Conservation (phyloP, 1,140 invertebrate species). For the Camponotus vicinus region DNA sequence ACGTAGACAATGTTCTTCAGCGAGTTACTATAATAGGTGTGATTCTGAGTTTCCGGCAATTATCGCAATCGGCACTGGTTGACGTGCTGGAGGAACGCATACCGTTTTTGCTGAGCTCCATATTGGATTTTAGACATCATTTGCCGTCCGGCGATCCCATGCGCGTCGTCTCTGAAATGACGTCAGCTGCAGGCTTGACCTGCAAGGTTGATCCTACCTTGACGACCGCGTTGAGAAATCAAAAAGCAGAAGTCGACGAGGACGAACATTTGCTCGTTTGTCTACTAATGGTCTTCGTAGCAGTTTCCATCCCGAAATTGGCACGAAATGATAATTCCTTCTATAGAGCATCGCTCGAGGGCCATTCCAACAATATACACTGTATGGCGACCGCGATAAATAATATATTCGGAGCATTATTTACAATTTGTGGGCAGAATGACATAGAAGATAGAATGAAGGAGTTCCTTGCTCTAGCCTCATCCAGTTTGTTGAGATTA, state of each 20-base stretch:
- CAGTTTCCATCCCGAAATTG: slow-evolving; percentile 98
- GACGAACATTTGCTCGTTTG: slow-evolving; percentile 98
- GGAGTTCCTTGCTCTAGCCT: slow-evolving; percentile 98
- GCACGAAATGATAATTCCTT: slow-evolving; percentile 96
- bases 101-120: slow-evolving; percentile 98
- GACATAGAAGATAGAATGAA: slow-evolving; percentile 99
- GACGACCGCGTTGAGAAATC: slow-evolving; percentile 94
- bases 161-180: slow-evolving; percentile 98
- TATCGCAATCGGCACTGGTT: slow-evolving; percentile 96
- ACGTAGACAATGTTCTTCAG: slow-evolving; percentile 97
- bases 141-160: slow-evolving; percentile 96
- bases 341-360: slow-evolving; percentile 96
- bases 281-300: slow-evolving; percentile 99
- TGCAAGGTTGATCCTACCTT: slow-evolving; percentile 98
- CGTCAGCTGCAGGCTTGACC: slow-evolving; percentile 96
- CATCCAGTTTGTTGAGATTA: slow-evolving; percentile 96
- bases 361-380: slow-evolving; percentile 99
- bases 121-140: slow-evolving; percentile 97
- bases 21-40: slow-evolving; percentile 99
- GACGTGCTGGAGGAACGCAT: slow-evolving; percentile 98
- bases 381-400: slow-evolving; percentile 98
- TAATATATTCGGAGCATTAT: slow-evolving; percentile 98
- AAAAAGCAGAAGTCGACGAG: slow-evolving; percentile 95
- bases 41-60: slow-evolving; percentile 97
- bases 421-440: slow-evolving; percentile 97